Percentiles rank a stretch among this genome's conserved stretches.
Evolutionary conservation across 2,888 invertebrate genomes (phyloP).

Genomic region (Patella pellucida): DNA sequence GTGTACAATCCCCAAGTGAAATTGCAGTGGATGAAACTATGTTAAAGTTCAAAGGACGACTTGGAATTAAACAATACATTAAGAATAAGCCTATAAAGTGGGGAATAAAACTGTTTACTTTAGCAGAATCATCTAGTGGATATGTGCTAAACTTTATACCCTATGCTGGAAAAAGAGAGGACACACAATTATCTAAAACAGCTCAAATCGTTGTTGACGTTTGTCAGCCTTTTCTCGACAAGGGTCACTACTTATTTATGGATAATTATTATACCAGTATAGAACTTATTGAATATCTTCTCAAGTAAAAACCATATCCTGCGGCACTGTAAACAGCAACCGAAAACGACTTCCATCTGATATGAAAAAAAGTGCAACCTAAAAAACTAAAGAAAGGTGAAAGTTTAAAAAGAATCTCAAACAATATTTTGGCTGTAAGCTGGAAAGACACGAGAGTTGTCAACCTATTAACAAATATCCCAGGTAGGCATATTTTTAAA

Average conservation of each 20-base stretch:
- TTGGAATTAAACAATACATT: not conserved
- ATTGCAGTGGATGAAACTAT: constrained; percentile 10
- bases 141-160: too few species aligned
- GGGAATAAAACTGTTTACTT: too few species aligned
- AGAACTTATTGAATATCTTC: constrained; percentile 2
- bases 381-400: constrained; percentile 12
- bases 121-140: too few species aligned
- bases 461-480: constrained; percentile 9
- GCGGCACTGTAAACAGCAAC: constrained; percentile 4
- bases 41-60: constrained; percentile 9
- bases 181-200: too few species aligned
- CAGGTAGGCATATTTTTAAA: not conserved
- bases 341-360: not conserved
- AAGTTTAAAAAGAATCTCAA: not conserved
- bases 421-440: constrained; percentile 6
- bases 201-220: too few species aligned
- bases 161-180: too few species aligned
- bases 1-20: constrained; percentile 4
- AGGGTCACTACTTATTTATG: too few species aligned
- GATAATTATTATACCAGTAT: too few species aligned
- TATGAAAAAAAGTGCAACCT: not conserved
- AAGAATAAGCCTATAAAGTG: too few species aligned
- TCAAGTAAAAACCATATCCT: not conserved
- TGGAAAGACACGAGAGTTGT: constrained; percentile 9
- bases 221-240: too few species aligned